Base-by-base conservation (phyloP, 1,140 invertebrate genomes). In the Vollenhovia emeryi region DNA sequence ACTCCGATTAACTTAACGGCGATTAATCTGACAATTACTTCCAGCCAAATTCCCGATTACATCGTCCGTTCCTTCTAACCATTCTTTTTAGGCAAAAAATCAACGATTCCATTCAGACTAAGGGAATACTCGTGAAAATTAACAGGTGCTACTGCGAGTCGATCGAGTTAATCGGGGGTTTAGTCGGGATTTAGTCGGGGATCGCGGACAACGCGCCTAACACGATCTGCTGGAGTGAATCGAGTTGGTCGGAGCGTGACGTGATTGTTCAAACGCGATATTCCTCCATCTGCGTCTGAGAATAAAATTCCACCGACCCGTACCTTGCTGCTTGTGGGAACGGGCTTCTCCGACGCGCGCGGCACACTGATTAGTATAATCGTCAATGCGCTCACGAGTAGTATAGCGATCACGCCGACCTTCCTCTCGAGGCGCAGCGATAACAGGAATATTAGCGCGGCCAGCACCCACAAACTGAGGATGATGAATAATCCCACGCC, bases 401-500 rank as follows among this genome's bases (percentile, higher is more conserved):
- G 76, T 50, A 96, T 85, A 50, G 94, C 95, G 79, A 96, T 89
- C 87, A 93, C 92, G 40, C 96, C 96, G 76, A 96, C 87, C 91
- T 95, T 95, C 89, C 94, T 96, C 84, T 96, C 95, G 82, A 95
- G 94, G 88, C 95, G 94, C 43, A 96, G 85, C 5, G 96, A 96
- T 40, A 96, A 88, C 18, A 96, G 92, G 91, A 96, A 96, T 71
- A 96, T 91, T 50, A 96, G 78, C 75, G 95, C 91, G 57, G 96
- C 95, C 45, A 94, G 87, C 79, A 95, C 92, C 96, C 96, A 96
- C 79, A 96, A 87, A 75, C 94, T 93, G 68, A 96, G 92, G 85
- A 96, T 91, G 73, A 96, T 92, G 87, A 96, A 95, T 55, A 96
- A 91, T 85, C 96, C 96, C 85, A 96, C 90, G 84, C 96, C 96